Conservation (phyloP, 2,113 vertebrate genomes). For the Aramus guarauna region DNA sequence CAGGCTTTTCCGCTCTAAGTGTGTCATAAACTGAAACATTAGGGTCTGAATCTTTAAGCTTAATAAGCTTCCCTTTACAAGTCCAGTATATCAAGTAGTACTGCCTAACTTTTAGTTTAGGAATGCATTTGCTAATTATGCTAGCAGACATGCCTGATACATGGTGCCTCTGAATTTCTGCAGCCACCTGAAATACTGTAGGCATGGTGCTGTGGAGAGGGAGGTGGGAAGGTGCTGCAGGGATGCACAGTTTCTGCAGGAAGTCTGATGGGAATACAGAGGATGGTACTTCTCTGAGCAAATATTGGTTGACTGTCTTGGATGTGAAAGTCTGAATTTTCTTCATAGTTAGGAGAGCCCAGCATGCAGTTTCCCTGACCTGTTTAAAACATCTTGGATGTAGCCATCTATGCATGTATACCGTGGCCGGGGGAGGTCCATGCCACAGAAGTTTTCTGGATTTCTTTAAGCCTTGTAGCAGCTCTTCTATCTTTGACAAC, state of each 20-base stretch:
- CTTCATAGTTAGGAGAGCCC: not conserved
- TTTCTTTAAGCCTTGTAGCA: not conserved
- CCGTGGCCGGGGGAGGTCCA: not conserved
- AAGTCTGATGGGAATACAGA: not conserved
- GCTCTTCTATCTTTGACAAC: not conserved
- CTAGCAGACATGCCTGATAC: not conserved
- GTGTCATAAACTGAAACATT: not conserved
- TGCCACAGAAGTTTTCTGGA: not conserved
- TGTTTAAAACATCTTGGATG: not conserved
- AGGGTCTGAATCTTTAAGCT: not conserved
- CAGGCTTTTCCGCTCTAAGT: not conserved
- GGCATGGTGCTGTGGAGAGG: not conserved
- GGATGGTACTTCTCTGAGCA: not conserved
- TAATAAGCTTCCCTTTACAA: not conserved
- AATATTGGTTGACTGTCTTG: not conserved
- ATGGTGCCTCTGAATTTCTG: not conserved
- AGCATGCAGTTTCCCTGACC: not conserved
- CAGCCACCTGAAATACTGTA: not conserved
- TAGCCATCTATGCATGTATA: not conserved
- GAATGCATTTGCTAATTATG: not conserved
- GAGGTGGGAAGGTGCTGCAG: not conserved
- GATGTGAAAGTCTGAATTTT: not conserved
- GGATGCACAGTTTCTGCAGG: not conserved
- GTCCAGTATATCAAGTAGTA: not conserved
- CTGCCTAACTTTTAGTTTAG: not conserved